phyloP scores from a whole-genome alignment of 2,888 invertebrate species.

The Cephonodes hylas region DNA sequence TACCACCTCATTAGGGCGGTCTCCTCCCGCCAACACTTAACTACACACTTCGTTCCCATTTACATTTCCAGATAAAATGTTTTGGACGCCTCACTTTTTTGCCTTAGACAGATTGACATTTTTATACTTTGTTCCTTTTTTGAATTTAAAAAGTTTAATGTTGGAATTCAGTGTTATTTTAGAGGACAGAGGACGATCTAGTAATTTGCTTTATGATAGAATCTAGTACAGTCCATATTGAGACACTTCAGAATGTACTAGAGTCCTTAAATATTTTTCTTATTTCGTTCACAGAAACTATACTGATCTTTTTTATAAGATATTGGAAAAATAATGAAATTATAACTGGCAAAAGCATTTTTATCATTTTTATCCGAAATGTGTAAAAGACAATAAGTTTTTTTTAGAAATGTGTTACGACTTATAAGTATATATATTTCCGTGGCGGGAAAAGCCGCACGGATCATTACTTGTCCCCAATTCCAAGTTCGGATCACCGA shows the following conservation, averaged over 20 bases:
- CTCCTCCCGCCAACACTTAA: constrained; percentile 13
- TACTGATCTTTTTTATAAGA: no score
- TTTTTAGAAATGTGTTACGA: background rate
- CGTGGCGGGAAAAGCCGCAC: background rate
- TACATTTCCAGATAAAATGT: constrained; percentile 4
- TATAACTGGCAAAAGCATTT: no score
- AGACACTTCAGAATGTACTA: no score
- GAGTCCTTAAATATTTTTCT: no score
- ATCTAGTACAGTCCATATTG: no score
- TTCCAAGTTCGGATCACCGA: background rate
- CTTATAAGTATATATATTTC: background rate
- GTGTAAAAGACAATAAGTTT: background rate
- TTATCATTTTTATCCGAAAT: no score
- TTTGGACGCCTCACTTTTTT: background rate
- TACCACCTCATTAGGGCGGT: constrained; percentile 40
- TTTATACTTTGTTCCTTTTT: background rate
- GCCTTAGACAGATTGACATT: background rate
- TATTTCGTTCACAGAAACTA: no score
- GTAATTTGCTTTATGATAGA: no score
- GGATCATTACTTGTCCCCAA: background rate
- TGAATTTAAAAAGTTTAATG: background rate
- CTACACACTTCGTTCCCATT: background rate
- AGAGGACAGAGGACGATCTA: no score
- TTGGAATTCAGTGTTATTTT: background rate
- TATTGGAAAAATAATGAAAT: no score